These are phyloP conservation scores for Parazoanthus darwini DNA, from an alignment of 92 coral and sea anemone genomes.

Conservation along the genomic window DNA sequence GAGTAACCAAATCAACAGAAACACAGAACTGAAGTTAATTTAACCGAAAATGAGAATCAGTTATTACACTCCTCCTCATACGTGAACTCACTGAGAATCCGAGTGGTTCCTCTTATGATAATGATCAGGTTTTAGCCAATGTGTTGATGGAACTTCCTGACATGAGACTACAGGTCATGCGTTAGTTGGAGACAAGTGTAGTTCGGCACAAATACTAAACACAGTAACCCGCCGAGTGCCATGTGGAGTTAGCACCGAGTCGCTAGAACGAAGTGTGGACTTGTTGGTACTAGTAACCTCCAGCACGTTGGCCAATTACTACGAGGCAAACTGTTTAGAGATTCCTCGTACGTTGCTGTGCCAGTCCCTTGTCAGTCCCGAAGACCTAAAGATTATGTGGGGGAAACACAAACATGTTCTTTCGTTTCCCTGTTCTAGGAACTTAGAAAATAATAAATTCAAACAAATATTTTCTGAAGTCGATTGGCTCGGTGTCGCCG, in stretches of 20 bases:
- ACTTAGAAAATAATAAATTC: background rate
- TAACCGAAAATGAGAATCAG: background rate
- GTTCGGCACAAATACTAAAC: background rate
- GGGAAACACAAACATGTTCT: background rate
- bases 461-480: constrained; percentile 3
- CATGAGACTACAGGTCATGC: background rate
- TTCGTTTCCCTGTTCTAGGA: background rate
- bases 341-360: background rate
- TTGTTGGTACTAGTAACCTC: background rate
- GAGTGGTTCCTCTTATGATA: background rate
- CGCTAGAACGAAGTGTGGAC: background rate
- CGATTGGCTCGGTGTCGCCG: background rate
- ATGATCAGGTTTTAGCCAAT: background rate
- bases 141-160: background rate
- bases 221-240: background rate
- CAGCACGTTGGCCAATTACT: too few relatives aligned
- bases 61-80: background rate
- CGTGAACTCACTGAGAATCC: too few relatives aligned
- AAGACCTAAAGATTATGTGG: background rate
- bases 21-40: background rate
- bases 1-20: background rate
- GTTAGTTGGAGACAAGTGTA: background rate
- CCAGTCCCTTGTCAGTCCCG: background rate
- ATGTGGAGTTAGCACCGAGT: background rate
- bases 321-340: too few relatives aligned